Conservation (phyloP, 2,888 invertebrate species). For the Cordilura impudica region DNA sequence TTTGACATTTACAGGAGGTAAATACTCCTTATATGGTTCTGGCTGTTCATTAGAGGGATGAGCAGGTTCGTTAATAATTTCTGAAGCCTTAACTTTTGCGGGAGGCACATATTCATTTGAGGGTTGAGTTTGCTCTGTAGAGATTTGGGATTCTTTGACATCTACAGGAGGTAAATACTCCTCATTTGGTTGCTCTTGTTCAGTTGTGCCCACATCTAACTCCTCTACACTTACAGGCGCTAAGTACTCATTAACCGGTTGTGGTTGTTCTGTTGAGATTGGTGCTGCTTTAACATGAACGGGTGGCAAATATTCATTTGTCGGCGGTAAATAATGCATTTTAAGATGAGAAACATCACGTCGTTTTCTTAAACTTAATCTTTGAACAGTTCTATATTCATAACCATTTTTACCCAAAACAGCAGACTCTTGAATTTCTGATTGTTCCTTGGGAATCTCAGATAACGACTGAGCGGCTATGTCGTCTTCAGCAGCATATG, state of each 20-base stretch:
- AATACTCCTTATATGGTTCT: too few species aligned
- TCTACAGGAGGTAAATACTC: background rate
- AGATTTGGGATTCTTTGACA: background rate
- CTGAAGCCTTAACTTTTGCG: background rate
- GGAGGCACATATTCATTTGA: constrained; percentile 43
- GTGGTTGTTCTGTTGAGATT: constrained; percentile 55
- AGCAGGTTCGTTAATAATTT: constrained; percentile 10
- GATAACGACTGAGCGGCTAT: constrained; percentile 5
- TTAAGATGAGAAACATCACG: constrained; percentile 72
- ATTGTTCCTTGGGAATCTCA: constrained; percentile 3
- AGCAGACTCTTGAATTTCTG: constrained; percentile 42
- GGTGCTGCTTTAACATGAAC: background rate
- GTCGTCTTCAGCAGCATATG: constrained; percentile 19
- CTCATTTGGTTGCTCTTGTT: constrained; percentile 71
- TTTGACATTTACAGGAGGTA: background rate
- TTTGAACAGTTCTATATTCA: constrained; percentile 69
- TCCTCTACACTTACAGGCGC: constrained; percentile 16
- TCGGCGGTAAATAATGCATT: constrained; percentile 64
- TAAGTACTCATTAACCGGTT: constrained; percentile 18
- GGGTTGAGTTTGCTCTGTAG: constrained; percentile 57
- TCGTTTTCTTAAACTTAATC: constrained; percentile 67
- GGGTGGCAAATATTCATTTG: constrained; percentile 32
- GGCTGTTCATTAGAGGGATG: constrained; percentile 65
- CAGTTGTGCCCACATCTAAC: constrained; percentile 29
- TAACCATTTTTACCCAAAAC: constrained; percentile 66